A percentile compares a stretch with the other conserved stretches of the same genome.
Evolutionary conservation across 2,797 vertebrate species (phyloP).

Genomic region (Myripristis murdjan): DNA sequence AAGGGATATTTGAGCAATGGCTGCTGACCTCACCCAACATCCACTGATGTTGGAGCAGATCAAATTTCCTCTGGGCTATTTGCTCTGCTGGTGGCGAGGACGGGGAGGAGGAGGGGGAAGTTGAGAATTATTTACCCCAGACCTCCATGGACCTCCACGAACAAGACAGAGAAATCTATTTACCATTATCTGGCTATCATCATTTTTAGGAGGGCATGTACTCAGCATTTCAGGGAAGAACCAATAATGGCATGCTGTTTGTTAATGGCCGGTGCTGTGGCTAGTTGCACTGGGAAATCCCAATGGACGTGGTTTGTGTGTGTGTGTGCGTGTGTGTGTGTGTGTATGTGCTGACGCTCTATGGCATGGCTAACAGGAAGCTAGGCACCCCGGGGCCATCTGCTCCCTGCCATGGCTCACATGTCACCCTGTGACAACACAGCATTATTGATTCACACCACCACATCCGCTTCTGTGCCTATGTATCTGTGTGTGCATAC

Average conservation of each 20-base stretch:
- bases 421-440: slow-evolving; percentile 85
- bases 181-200: slow-evolving; percentile 72
- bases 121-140: slow-evolving; percentile 67
- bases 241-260: slow-evolving; percentile 78
- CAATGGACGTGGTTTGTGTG: slow-evolving; percentile 56
- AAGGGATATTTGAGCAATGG: slow-evolving; percentile 67
- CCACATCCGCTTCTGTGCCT: slow-evolving; percentile 82
- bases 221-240: slow-evolving; percentile 69
- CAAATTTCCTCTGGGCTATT: slow-evolving; percentile 70
- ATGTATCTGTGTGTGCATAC: slow-evolving; percentile 44
- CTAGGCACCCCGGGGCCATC: slow-evolving; percentile 81
- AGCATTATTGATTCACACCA: slow-evolving; percentile 86
- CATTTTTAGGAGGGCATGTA: slow-evolving; percentile 53
- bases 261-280: slow-evolving; percentile 79
- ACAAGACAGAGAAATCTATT: slow-evolving; percentile 65
- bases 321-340: slow-evolving; percentile 21
- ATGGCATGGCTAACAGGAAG: slow-evolving; percentile 82
- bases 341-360: slow-evolving; percentile 54
- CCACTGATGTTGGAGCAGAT: slow-evolving; percentile 58
- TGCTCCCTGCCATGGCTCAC: slow-evolving; percentile 82
- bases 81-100: too few species aligned
- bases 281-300: slow-evolving; percentile 78
- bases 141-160: slow-evolving; percentile 45
- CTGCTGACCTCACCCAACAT: slow-evolving; percentile 75
- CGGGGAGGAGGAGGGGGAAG: slow-evolving; percentile 12